Evolutionary conservation across 2,888 invertebrate species (phyloP).

Genomic region (Autographa pulchrina): DNA sequence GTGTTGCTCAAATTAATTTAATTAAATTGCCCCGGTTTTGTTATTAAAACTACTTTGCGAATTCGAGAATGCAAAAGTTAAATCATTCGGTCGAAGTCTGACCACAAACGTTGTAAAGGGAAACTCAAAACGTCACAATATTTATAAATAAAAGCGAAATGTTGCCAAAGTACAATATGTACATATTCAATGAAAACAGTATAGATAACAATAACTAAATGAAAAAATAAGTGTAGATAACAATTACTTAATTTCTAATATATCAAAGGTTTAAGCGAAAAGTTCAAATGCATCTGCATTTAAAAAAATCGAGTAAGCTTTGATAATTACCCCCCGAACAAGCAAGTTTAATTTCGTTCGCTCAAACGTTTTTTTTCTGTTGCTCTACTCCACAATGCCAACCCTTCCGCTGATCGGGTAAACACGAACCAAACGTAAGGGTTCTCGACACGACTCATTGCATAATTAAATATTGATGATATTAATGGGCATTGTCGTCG

Average conservation of each 20-base stretch:
- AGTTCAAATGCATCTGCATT: slow-evolving; percentile 9
- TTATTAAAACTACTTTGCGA: slow-evolving; percentile 27
- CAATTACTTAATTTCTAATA: neutral
- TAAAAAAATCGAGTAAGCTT: slow-evolving; percentile 27
- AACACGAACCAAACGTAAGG: slow-evolving; percentile 48
- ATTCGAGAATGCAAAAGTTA: slow-evolving; percentile 42
- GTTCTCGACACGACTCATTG: slow-evolving; percentile 35
- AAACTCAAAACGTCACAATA: slow-evolving; percentile 22
- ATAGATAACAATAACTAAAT: too few species aligned
- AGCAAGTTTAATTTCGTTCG: slow-evolving; percentile 46
- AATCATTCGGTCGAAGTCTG: slow-evolving; percentile 48
- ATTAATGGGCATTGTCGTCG: slow-evolving; percentile 51
- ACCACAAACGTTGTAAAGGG: slow-evolving; percentile 25
- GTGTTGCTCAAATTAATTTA: slow-evolving; percentile 55
- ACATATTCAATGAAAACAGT: too few species aligned
- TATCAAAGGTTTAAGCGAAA: neutral
- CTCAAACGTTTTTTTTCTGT: slow-evolving; percentile 45
- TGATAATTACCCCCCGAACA: slow-evolving; percentile 47
- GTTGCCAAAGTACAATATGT: neutral
- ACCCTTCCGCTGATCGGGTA: slow-evolving; percentile 44
- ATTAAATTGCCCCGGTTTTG: slow-evolving; percentile 40
- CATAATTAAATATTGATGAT: slow-evolving; percentile 48
- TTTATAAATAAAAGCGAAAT: slow-evolving; percentile 18
- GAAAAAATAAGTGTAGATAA: too few species aligned
- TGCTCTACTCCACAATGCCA: slow-evolving; percentile 39